Conservation (phyloP, 2,113 vertebrate genomes). For the Pan troglodytes region NHGRI_mPanTro3-v2.1_pri NC_072402.2:54137501-54138000, state of each 20-base stretch:
- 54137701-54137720: slow-evolving; percentile 23
- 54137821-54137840: not conserved
- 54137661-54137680: not conserved
- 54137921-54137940: not conserved
- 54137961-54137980: not conserved
- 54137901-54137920: not conserved
- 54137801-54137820: not conserved
- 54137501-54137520: slow-evolving; percentile 21
- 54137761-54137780: not conserved
- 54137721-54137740: not conserved
- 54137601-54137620: not conserved
- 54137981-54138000: not conserved
- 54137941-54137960: not conserved
- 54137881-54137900: not conserved
- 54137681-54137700: not conserved
- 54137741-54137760: not conserved
- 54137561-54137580: not conserved
- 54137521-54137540: not conserved
- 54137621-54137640: not conserved
- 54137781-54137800: not conserved
- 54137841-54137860: not conserved
- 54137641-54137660: not conserved
- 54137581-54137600: too few species aligned
- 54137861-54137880: not conserved
- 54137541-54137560: not conserved